Conservation (phyloP, 2,888 invertebrate species). For the Erebia palarica region DNA sequence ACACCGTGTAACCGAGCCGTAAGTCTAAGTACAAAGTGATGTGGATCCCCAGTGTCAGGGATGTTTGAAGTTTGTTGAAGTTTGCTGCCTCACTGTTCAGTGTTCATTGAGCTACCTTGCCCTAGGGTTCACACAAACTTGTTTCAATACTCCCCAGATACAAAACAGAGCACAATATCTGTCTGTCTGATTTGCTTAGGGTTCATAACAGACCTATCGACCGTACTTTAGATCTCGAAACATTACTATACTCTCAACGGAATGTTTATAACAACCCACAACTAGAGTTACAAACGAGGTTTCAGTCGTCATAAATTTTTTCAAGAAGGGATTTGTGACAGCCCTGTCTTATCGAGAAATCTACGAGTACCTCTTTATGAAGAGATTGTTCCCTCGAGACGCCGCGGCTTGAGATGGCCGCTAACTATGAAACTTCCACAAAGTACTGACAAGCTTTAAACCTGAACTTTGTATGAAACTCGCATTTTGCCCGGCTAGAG, state of each 20-base stretch:
- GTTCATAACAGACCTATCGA: too few species aligned
- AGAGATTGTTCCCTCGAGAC: not conserved
- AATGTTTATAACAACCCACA: too few species aligned
- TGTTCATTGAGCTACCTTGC: not conserved
- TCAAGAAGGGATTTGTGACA: not conserved
- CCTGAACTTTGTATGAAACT: not conserved
- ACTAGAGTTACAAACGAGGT: too few species aligned
- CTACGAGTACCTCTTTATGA: not conserved
- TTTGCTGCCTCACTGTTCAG: not conserved
- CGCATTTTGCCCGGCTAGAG: too few species aligned
- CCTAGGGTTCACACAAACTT: not conserved
- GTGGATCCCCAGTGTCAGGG: not conserved
- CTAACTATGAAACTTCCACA: not conserved
- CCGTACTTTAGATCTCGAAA: too few species aligned
- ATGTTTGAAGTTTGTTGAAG: conserved; percentile 1
- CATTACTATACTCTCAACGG: too few species aligned
- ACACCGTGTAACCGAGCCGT: not conserved
- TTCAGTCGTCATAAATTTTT: too few species aligned
- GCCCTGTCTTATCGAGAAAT: not conserved
- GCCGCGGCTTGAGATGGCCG: not conserved
- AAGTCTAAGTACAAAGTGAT: not conserved
- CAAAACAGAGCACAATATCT: not conserved
- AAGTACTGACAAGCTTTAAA: not conserved
- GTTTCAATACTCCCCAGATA: not conserved
- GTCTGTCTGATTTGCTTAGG: too few species aligned